Evolutionary conservation across 2,113 vertebrate species (phyloP), one percentile per base, ranked within the genome.

Genomic region (Leptocoma aspasia): DNA sequence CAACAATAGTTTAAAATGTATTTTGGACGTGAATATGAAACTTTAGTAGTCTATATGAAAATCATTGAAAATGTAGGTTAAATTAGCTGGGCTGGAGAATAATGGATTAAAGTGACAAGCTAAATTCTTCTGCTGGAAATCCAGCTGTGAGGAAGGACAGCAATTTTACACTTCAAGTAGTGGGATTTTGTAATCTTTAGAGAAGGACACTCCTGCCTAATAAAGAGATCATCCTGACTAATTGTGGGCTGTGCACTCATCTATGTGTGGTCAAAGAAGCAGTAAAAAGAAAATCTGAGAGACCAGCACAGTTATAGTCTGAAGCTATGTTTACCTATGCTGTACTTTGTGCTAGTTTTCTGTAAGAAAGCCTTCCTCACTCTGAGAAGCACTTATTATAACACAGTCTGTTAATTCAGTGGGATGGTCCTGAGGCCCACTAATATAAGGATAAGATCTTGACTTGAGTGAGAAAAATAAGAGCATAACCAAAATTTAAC

Each of bases 1-100:
- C 30, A 84, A 42, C 45, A 86, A 20, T 57, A 85, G 87, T 82
- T 42, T 85, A 56, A 88, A 79, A 22, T 21, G 13, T 75, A 66
- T 27, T 54, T 96, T 85, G 39, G 57, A 95, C 82, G 44, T 54
- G 45, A 96, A 94, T 90, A 81, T 20, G 37, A 94, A 96, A 91
- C 9, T 72, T 93, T 6, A 88, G 53, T 65, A 69, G 76, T 82
- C 28, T 31, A 42, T 50, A 66, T 81, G 52, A 89, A 97, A 66
- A 57, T 45, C 60, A 61, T 53, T 66, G 82, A 86, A 95, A 96
- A 84, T 89, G 52, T 6, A 10, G 10, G 16, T 92, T 91, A 86
- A 95, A 92, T 91, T 93, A 86, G 6, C 65, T 79, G 68, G 49
- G 31, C 31, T 94, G 23, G 41, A 68, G 22, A 75, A 9, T 61